phyloP scores from a whole-genome alignment of 2,888 invertebrate species.

The Cotesia congregata region DNA sequence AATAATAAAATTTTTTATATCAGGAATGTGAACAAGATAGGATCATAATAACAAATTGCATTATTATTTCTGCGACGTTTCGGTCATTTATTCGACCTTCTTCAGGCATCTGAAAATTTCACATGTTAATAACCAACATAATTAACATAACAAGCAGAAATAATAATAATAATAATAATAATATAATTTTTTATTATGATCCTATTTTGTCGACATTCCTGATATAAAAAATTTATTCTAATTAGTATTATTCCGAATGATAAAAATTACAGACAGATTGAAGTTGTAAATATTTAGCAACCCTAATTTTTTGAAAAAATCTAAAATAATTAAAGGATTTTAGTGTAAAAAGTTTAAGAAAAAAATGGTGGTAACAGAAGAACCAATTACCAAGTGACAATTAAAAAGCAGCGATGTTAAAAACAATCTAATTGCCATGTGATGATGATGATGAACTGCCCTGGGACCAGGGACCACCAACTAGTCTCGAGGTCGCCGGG shows the following conservation, averaged over 20 bases:
- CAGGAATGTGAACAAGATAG: too few relatives aligned
- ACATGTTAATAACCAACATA: too few relatives aligned
- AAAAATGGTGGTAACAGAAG: constrained; percentile 14
- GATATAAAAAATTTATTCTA: too few relatives aligned
- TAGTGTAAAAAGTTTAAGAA: not conserved
- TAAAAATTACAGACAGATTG: not conserved
- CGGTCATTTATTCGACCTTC: too few relatives aligned
- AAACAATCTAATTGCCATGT: constrained; percentile 61
- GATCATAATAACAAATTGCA: too few relatives aligned
- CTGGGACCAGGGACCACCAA: constrained; percentile 66
- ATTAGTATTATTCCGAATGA: not conserved
- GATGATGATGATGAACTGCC: constrained; percentile 68
- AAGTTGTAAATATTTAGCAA: not conserved
- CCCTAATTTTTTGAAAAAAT: not conserved
- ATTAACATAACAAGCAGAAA: too few relatives aligned
- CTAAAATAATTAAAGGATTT: not conserved
- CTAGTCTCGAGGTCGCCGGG: constrained; percentile 68
- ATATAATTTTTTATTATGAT: too few relatives aligned
- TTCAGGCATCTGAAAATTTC: too few relatives aligned
- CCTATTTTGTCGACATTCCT: too few relatives aligned
- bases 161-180: too few relatives aligned
- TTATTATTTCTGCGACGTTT: too few relatives aligned
- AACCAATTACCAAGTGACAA: constrained; percentile 16
- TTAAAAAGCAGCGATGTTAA: constrained; percentile 35
- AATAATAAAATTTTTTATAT: too few relatives aligned